Conservation (phyloP, 2,797 vertebrate genomes). For the Remorina albescens region DNA sequence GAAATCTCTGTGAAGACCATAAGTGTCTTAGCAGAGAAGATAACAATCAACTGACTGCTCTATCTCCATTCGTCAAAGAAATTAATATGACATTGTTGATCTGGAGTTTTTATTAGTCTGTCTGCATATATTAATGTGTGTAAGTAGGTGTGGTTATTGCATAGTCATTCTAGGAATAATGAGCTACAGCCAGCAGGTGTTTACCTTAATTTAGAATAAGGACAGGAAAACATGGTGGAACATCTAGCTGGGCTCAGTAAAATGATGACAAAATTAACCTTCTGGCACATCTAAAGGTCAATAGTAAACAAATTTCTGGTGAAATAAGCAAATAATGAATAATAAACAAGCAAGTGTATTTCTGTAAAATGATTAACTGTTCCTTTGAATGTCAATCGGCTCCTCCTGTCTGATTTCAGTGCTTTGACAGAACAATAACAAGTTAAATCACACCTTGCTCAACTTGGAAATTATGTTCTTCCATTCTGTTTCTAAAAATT, state of each 20-base stretch:
- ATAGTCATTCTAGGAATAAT: slow-evolving; percentile 4
- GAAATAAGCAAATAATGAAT: too few relatives aligned
- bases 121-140: neutral
- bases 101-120: slow-evolving; percentile 12
- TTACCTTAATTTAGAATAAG: neutral
- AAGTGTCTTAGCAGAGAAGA: slow-evolving; percentile 35
- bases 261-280: neutral
- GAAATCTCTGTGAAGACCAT: slow-evolving; percentile 32
- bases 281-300: neutral
- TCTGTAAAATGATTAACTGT: neutral
- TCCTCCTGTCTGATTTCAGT: neutral
- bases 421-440: neutral
- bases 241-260: neutral
- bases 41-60: too few relatives aligned
- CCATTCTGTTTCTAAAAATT: neutral
- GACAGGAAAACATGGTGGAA: neutral
- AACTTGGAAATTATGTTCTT: neutral
- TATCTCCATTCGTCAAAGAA: slow-evolving; percentile 28
- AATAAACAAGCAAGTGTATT: too few relatives aligned
- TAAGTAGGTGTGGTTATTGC: neutral
- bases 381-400: neutral
- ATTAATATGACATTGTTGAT: slow-evolving; percentile 18
- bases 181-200: neutral
- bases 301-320: neutral
- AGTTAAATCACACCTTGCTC: too few relatives aligned